A percentile compares a stretch with the other conserved stretches of the same genome.
These are phyloP conservation scores for Cryptomyrus ogoouensis DNA, from an alignment of 2,113 vertebrate species.

Conservation along the genomic window DNA sequence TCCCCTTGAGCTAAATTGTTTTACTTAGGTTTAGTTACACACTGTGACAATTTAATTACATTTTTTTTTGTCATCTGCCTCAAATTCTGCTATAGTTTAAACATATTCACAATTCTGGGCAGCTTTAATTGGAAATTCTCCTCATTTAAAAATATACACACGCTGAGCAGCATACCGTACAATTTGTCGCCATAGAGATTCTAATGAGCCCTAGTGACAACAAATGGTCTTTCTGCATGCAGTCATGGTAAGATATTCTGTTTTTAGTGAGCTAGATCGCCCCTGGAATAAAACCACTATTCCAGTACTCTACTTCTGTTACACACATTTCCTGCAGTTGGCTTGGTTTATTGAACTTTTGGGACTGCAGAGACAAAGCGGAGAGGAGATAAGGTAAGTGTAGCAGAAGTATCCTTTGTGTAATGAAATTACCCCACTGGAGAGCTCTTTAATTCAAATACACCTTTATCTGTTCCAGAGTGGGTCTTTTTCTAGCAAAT, in stretches of 20 bases:
- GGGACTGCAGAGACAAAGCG: background rate
- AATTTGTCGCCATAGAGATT: background rate
- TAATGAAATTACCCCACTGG: background rate
- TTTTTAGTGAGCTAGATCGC: background rate
- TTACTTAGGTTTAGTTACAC: background rate
- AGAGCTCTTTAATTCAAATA: conserved; percentile 11
- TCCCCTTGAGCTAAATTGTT: background rate
- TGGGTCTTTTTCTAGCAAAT: conserved; percentile 46
- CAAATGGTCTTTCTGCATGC: background rate
- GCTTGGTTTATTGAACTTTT: background rate
- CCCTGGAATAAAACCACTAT: background rate
- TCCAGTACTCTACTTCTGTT: background rate
- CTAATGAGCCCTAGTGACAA: background rate
- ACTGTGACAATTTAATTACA: background rate
- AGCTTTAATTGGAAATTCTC: conserved; percentile 25
- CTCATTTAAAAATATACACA: conserved; percentile 41
- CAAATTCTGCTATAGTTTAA: background rate
- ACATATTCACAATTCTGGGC: background rate
- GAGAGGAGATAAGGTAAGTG: background rate
- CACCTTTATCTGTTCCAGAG: conserved; percentile 50
- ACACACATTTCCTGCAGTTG: background rate
- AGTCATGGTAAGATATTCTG: background rate
- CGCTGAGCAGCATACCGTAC: background rate
- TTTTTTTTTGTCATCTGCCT: background rate
- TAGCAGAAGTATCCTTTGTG: background rate